Conservation (phyloP, 2,113 vertebrate genomes). For the Alethe diademata region DNA sequence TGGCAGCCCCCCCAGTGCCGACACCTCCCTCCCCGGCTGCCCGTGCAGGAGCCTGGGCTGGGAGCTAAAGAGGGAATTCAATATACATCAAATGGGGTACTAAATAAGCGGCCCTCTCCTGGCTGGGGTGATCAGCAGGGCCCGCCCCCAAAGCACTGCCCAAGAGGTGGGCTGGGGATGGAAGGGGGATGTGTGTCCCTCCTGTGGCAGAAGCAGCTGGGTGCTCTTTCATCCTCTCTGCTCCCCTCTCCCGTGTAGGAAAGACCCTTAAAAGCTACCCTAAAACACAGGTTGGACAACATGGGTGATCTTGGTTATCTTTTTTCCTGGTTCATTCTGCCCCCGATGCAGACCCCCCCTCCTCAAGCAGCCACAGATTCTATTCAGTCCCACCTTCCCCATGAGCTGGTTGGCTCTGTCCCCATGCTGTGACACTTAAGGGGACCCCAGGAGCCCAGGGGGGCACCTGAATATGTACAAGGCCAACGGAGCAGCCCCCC, state of each 20-base stretch:
- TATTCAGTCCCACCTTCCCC: fast-evolving
- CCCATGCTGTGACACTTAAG: not conserved
- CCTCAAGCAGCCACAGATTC: not conserved
- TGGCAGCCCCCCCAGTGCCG: not conserved
- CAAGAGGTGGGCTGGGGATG: not conserved
- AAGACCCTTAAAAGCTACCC: fast-evolving
- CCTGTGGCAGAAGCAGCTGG: not conserved
- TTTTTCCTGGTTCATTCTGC: not conserved
- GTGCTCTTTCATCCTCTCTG: not conserved
- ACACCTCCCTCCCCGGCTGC: not conserved
- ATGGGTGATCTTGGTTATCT: too few species aligned
- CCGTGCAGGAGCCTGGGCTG: not conserved
- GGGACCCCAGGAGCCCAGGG: not conserved
- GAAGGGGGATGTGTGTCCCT: not conserved
- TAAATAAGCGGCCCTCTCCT: not conserved
- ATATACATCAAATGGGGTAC: fast-evolving
- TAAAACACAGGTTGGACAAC: not conserved
- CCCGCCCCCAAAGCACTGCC: not conserved
- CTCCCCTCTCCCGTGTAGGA: fast-evolving
- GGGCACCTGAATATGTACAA: not conserved
- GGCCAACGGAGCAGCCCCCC: not conserved
- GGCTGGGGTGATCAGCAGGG: not conserved
- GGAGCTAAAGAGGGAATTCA: not conserved
- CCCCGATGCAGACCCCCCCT: fast-evolving
- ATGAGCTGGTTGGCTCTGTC: not conserved